phyloP scores from a whole-genome alignment of 2,113 vertebrate genomes.

The Hucho hucho region DNA sequence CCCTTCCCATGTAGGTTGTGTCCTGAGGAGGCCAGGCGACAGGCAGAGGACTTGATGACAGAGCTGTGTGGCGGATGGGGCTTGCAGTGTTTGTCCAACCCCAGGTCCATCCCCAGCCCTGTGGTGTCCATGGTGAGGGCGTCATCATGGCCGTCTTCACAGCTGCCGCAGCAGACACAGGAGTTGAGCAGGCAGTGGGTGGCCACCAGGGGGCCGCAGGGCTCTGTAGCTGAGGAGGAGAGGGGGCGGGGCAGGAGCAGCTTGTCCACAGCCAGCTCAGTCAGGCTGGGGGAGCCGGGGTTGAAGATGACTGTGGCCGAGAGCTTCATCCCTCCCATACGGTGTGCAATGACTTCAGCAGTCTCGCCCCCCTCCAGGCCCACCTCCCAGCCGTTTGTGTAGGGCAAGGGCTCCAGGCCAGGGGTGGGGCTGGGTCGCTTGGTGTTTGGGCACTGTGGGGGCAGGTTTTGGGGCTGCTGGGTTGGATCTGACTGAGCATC shows the following conservation, averaged over 20 bases:
- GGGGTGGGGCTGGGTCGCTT: constrained; percentile 43
- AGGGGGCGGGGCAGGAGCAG: constrained; percentile 58
- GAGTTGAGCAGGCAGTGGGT: constrained; percentile 90
- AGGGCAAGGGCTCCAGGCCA: constrained; percentile 57
- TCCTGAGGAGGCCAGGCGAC: constrained; percentile 62
- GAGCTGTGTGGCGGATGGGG: constrained; percentile 52
- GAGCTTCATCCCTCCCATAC: constrained; percentile 96
- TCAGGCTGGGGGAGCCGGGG: constrained; percentile 81
- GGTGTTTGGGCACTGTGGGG: constrained; percentile 56
- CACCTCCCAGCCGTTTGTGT: constrained; percentile 81
- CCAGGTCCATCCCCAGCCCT: constrained; percentile 28
- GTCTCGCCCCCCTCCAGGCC: constrained; percentile 75
- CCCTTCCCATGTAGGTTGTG: constrained; percentile 1
- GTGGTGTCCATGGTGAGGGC: constrained; percentile 48
- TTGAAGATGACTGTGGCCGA: constrained; percentile 98
- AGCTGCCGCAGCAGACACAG: constrained; percentile 91
- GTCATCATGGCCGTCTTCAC: constrained; percentile 82
- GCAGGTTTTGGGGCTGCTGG: constrained; percentile 60
- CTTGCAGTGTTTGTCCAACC: constrained; percentile 64
- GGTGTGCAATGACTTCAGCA: constrained; percentile 90
- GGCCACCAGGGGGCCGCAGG: constrained; percentile 78
- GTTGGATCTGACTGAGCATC: constrained; percentile 48
- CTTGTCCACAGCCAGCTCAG: constrained; percentile 70
- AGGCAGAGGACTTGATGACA: constrained; percentile 72
- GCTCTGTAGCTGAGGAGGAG: constrained; percentile 65